Percentiles rank a stretch among this genome's conserved stretches.
phyloP scores from a whole-genome alignment of 2,113 vertebrate genomes.

The Pardalotus punctatus region DNA sequence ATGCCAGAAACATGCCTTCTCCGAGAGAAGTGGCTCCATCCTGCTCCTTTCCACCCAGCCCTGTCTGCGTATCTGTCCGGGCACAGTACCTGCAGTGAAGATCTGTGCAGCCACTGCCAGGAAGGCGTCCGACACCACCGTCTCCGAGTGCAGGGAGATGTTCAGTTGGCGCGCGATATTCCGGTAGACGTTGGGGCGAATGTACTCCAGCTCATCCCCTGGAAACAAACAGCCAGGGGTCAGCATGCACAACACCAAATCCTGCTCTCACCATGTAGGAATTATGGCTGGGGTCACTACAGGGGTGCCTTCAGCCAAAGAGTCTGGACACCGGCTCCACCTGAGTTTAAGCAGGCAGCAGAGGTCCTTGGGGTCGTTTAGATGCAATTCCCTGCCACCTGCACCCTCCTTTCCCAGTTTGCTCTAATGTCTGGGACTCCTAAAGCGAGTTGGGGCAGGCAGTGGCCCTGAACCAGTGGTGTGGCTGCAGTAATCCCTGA shows the following conservation, averaged over 20 bases:
- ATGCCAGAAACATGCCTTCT: not conserved
- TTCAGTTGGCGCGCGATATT: constrained; percentile 91
- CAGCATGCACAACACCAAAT: not conserved
- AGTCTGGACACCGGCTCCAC: not conserved
- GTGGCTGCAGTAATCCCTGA: not conserved
- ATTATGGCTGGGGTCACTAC: not conserved
- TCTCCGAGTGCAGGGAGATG: constrained; percentile 88
- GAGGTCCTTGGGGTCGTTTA: not conserved
- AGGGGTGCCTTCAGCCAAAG: not conserved
- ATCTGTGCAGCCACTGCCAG: constrained; percentile 92
- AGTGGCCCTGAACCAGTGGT: not conserved
- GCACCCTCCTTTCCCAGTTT: not conserved
- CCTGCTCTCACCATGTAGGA: not conserved
- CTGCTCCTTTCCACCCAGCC: not conserved
- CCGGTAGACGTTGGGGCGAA: constrained; percentile 89
- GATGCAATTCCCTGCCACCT: not conserved
- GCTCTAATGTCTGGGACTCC: not conserved
- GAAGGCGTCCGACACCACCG: constrained; percentile 88
- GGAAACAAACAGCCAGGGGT: constrained; percentile 9
- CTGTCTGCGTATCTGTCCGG: not conserved
- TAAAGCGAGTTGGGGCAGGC: not conserved
- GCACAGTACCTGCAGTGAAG: constrained; percentile 86
- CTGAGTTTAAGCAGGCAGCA: not conserved
- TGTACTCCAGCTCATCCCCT: constrained; percentile 96
- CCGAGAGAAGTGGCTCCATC: not conserved